Conservation (phyloP, 2,113 vertebrate species). For the Eublepharis macularius region DNA sequence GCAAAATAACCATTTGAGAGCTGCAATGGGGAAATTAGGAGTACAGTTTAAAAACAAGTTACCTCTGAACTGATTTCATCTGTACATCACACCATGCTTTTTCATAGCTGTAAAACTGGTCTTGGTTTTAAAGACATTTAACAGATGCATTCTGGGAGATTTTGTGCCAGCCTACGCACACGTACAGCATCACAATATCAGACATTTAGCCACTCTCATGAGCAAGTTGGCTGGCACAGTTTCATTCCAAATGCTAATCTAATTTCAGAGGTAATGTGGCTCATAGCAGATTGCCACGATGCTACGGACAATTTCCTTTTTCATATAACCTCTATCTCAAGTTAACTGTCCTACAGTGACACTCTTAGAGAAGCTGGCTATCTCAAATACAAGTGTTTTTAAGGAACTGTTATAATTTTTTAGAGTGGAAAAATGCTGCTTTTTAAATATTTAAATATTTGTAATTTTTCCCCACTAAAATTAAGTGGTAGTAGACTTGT, state of each 20-base stretch:
- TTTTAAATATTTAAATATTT: slow-evolving; percentile 22
- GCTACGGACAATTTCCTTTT: slow-evolving; percentile 12
- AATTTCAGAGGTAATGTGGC: neutral
- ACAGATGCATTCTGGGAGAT: neutral
- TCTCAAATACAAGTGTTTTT: slow-evolving; percentile 37
- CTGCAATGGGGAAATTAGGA: neutral
- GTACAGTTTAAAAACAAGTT: neutral
- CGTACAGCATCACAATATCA: neutral
- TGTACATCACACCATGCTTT: slow-evolving; percentile 21
- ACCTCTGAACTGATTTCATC: neutral
- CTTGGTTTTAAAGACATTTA: neutral
- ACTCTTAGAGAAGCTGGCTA: slow-evolving; percentile 24
- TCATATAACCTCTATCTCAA: neutral
- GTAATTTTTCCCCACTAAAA: slow-evolving; percentile 36
- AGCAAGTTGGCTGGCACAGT: neutral
- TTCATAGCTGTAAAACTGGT: slow-evolving; percentile 30
- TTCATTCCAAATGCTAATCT: neutral
- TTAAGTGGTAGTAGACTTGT: slow-evolving; percentile 11
- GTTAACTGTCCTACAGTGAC: neutral
- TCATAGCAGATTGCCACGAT: slow-evolving; percentile 17
- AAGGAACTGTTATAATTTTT: slow-evolving; percentile 44
- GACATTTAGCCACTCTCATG: neutral
- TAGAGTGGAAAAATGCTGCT: slow-evolving; percentile 3
- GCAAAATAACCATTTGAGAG: neutral
- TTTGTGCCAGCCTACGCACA: neutral